A percentile compares a stretch with the other conserved stretches of the same genome.
phyloP scores from a whole-genome alignment of 2,113 vertebrate species.

The Eclectus roratus region DNA sequence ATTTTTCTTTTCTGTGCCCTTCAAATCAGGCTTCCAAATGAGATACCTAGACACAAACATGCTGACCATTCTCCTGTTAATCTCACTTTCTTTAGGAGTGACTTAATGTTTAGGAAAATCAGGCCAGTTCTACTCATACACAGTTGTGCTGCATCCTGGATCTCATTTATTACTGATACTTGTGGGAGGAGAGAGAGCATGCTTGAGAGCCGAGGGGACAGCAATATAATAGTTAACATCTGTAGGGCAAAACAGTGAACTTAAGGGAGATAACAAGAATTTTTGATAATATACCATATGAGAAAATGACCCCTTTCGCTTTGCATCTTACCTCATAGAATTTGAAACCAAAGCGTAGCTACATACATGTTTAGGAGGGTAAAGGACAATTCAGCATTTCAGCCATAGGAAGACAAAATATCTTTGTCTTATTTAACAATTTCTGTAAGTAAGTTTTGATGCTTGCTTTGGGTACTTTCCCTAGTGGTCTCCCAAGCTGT shows the following conservation, averaged over 20 bases:
- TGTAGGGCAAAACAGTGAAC: neutral
- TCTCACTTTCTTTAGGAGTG: neutral
- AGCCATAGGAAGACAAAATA: neutral
- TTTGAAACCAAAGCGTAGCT: neutral
- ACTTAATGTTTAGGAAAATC: neutral
- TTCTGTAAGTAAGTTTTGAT: neutral
- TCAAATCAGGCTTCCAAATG: neutral
- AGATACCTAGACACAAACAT: neutral
- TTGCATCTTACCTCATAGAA: neutral
- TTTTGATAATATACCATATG: neutral
- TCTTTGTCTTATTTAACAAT: neutral
- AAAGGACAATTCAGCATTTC: neutral
- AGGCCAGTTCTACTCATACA: neutral
- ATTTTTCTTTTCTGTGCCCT: neutral
- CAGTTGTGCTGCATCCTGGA: neutral
- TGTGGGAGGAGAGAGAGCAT: neutral
- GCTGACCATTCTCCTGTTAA: neutral
- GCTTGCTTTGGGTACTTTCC: neutral
- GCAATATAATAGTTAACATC: neutral
- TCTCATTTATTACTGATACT: neutral
- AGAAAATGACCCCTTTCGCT: neutral
- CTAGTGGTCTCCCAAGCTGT: neutral
- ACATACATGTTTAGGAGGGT: neutral
- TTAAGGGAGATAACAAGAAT: neutral
- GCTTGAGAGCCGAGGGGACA: neutral